Evolutionary conservation across 2,113 vertebrate species (phyloP).

Genomic region (Anarrhichthys ocellatus): DNA sequence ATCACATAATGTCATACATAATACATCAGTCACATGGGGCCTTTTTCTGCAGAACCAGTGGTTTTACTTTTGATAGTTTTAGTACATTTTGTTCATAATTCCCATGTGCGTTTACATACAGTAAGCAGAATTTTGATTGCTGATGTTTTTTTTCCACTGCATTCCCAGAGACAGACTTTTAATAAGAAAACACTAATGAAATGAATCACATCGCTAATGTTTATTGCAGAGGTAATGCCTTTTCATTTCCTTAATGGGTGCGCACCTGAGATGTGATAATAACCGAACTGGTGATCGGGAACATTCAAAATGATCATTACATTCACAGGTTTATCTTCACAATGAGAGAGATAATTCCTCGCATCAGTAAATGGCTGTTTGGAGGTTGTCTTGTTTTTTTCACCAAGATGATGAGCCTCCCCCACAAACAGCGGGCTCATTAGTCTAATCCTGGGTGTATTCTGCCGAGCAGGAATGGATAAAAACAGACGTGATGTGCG

Average conservation of each 20-base stretch:
- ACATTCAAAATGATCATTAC: constrained; percentile 20
- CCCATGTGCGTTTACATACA: not conserved
- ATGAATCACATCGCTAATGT: constrained; percentile 55
- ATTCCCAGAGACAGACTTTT: constrained; percentile 18
- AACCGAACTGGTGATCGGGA: constrained; percentile 52
- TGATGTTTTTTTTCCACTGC: not conserved
- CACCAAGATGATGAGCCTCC: constrained; percentile 59
- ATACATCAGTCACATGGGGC: not conserved
- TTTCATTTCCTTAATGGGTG: constrained; percentile 67
- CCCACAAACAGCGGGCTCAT: constrained; percentile 38
- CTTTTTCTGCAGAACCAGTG: not conserved
- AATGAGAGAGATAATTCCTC: constrained; percentile 25
- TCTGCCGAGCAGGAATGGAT: constrained; percentile 56
- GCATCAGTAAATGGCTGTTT: constrained; percentile 40
- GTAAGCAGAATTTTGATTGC: not conserved
- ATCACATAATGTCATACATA: not conserved
- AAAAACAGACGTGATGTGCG: constrained; percentile 58
- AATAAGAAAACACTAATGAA: constrained; percentile 55
- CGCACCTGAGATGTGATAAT: constrained; percentile 56
- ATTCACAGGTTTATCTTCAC: constrained; percentile 29
- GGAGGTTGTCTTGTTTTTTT: constrained; percentile 10
- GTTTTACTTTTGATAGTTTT: not conserved
- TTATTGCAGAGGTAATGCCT: constrained; percentile 56
- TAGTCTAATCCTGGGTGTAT: constrained; percentile 65
- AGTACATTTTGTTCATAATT: not conserved